Evolutionary conservation across 2,888 invertebrate species (phyloP).

Genomic region (Chironomus riparius): DNA sequence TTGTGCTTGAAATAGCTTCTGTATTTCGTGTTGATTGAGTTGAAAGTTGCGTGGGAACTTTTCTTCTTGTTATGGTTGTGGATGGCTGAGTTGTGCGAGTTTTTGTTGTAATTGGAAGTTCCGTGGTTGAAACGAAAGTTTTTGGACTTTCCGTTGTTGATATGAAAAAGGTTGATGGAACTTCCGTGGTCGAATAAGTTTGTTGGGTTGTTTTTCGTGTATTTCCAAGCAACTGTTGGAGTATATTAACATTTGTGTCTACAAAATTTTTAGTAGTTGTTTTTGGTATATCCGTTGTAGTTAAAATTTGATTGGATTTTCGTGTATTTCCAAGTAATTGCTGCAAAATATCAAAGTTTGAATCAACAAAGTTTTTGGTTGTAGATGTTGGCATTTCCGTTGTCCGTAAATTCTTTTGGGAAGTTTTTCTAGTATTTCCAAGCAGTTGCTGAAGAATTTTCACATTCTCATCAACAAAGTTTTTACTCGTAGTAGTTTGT

Average conservation of each 20-base stretch:
- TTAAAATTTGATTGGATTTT: background rate
- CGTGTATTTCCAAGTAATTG: background rate
- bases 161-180: slow-evolving; percentile 33
- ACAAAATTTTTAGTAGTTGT: slow-evolving; percentile 27
- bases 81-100: slow-evolving; percentile 27
- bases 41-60: slow-evolving; percentile 28
- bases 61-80: slow-evolving; percentile 29
- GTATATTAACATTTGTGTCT: background rate
- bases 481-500: background rate
- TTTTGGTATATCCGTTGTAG: slow-evolving; percentile 31
- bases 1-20: background rate
- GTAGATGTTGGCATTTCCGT: background rate
- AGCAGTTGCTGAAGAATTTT: slow-evolving; percentile 29
- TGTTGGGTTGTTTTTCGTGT: background rate
- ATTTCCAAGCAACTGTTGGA: background rate
- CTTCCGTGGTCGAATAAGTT: slow-evolving; percentile 25
- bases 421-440: background rate
- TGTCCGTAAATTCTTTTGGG: slow-evolving; percentile 28
- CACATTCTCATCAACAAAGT: slow-evolving; percentile 28
- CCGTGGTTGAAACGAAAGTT: slow-evolving; percentile 32
- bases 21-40: slow-evolving; percentile 29
- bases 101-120: slow-evolving; percentile 42
- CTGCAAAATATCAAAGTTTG: background rate
- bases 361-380: background rate
- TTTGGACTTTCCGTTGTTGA: slow-evolving; percentile 27